Evolutionary conservation across 1,140 invertebrate genomes (phyloP), one percentile per base, ranked within the genome.

Genomic region (Drosophila grimshawi): DNA sequence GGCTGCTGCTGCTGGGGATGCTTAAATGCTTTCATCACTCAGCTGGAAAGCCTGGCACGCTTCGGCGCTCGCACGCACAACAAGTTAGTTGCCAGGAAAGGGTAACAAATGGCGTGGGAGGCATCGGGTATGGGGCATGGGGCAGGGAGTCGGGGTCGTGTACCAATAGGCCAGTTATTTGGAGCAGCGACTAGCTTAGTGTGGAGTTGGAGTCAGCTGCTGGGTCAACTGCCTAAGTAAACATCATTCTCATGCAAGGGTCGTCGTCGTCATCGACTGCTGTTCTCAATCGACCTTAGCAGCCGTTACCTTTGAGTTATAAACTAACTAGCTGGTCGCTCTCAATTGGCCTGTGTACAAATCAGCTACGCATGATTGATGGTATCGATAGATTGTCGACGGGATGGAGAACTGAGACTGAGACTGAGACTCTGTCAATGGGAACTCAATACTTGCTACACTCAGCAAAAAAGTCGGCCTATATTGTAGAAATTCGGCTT

Each of bases 11-110:
- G 60, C 27, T 35, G 41, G 71, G 73, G 76, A 80, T 81, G 83
- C 72, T 85, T 88, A 86, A 86, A 86, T 86, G 82, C 79, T 86
- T 86, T 86, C 82, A 86, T 86, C 82, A 82, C 83, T 86, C 83
- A 86, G 76, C 82, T 86, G 82, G 82, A 86, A 86, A 79, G 82
- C 60, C 62, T 51, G 70, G 65, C 82, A 86, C 82, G 82, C 82
- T 82, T 75, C 82, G 53, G 60, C 80, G 71, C 32, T 77, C 64
- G 67, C 81, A 86, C 82, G 82, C 80, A 83, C 61, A 52, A 32
- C 59, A 55, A 37, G 64, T 53, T 52, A 43, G 60, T n/a, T 19
- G 19, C 46, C 11, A 5, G 8, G 8, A n/a, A 3, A 51, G 59
- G 4, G 10, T 27, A 19, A 19, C 19, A 19, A 19, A 19, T 19